Evolutionary conservation across 1,140 invertebrate species (phyloP), one percentile per base, ranked within the genome.

Genomic region (Drosophila takahashii): DNA sequence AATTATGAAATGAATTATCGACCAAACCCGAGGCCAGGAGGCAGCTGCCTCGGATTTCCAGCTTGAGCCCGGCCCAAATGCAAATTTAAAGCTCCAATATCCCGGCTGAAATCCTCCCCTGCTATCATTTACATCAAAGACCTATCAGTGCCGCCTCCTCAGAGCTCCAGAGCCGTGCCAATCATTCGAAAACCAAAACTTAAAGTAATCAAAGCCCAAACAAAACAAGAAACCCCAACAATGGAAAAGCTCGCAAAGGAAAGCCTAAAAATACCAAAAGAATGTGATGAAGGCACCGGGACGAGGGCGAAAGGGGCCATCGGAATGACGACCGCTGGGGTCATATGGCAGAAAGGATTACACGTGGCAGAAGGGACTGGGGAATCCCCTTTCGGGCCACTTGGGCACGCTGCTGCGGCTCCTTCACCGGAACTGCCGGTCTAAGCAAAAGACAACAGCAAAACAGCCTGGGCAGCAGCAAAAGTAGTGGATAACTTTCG

Each of bases 71-170:
- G 37, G 7, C 4, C 1, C 18, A 15, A 48, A 71, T 64, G 44
- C 41, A 52, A 60, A 71, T 69, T 44, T 22, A 27, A 58, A 29
- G 37, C 44, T 29, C 37, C 18, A 16, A 61, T 77, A 69, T 57
- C 48, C 69, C 36, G 47, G 36, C 37, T 37, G 65, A 45, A 45
- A 47, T 65, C 59, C 64, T 1, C 45, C 42, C 47, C 32, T 32
- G 79, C 59, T 89, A 87, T 87, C 79, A 73, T 79, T 87, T 83
- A 77, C 76, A 89, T 89, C 84, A 84, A 89, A 84, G 71, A 54
- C 76, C 79, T 79, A 87, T 89, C 67, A 79, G 54, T 69, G 71
- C 74, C 74, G 75, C 69, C 78, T 59, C 48, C 52, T 36, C 47
- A 39, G 36, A 15, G 37, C 32, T 22, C 22, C 22, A 32, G 29